Base-by-base conservation (phyloP, 2,797 vertebrate genomes). In the Clarias platycephalus region DNA sequence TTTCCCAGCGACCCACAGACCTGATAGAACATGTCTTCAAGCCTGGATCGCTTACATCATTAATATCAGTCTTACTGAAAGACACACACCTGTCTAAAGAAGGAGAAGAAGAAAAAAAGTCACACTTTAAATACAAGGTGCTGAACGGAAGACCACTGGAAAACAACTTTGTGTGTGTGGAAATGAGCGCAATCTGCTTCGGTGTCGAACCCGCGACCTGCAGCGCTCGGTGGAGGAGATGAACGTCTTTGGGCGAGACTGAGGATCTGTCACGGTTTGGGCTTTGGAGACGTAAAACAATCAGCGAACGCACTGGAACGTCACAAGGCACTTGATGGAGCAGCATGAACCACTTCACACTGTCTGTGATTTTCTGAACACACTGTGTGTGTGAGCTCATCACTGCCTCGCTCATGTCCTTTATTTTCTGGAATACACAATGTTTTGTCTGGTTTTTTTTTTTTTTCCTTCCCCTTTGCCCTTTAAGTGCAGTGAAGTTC, bases 281-380 rank as follows among this genome's bases (percentile, higher is more conserved):
- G 16, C 55, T 86, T 64, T 83, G 83, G 44, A 83, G 83, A 82
- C n/a, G 64, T 66, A 75, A 72, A 78, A 67, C 67, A 78, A 85
- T 79, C 76, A 71, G 57, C 78, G 37, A 58, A 81, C 12, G 10
- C 71, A 57, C 70, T 62, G 49, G 44, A 83, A 85, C 85, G 62
- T 67, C 80, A 86, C 80, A 84, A 92, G 91, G 89, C 91, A 92
- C 91, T 92, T 91, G 78, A 89, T 58, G 76, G 75, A 86, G 88
- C 87, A 90, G 84, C 89, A 81, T 28, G 77, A 72, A 63, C 64
- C 34, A 13, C 55, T 75, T 74, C 49, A 82, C 77, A 82, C 58
- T n/a, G n/a, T n/a, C 13, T 58, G 74, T 58, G 53, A n/a, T 60
- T 60, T 53, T 62, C 58, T 22, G 53, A 22, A 57, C 53, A 49